A percentile compares a stretch with the other conserved stretches of the same genome.
Evolutionary conservation across 2,797 vertebrate species (phyloP).

Genomic region (Alca torda): DNA sequence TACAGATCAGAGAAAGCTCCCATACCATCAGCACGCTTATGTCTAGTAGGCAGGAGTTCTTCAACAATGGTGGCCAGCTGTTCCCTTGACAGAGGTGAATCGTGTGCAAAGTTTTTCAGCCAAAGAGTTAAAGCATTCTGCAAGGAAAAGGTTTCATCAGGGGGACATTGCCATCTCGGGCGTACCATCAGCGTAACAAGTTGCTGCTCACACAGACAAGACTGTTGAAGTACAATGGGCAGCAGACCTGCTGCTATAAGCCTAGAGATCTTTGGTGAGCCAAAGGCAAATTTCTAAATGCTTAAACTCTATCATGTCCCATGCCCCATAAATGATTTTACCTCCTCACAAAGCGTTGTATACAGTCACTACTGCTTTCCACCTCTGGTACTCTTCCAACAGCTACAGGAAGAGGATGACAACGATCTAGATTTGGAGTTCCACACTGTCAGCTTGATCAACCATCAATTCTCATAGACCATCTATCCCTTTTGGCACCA

Average conservation of each 20-base stretch:
- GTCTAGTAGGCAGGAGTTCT: background rate
- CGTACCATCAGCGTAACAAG: background rate
- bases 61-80: background rate
- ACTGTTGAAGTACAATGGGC: background rate
- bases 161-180: background rate
- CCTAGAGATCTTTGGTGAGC: background rate
- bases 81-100: background rate
- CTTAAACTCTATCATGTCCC: background rate
- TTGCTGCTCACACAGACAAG: background rate
- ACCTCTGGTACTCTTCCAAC: background rate
- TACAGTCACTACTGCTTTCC: background rate
- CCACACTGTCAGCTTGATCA: background rate
- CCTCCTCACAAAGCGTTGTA: background rate
- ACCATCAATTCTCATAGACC: background rate
- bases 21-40: background rate
- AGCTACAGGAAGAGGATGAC: background rate
- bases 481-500: background rate
- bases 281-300: background rate
- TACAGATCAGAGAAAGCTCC: background rate
- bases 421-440: background rate
- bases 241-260: background rate
- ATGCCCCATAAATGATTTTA: background rate
- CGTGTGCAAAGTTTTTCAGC: background rate
- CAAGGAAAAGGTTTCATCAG: background rate
- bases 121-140: constrained; percentile 16